Conservation (phyloP, 2,113 vertebrate genomes). For the Steatornis caripensis region DNA sequence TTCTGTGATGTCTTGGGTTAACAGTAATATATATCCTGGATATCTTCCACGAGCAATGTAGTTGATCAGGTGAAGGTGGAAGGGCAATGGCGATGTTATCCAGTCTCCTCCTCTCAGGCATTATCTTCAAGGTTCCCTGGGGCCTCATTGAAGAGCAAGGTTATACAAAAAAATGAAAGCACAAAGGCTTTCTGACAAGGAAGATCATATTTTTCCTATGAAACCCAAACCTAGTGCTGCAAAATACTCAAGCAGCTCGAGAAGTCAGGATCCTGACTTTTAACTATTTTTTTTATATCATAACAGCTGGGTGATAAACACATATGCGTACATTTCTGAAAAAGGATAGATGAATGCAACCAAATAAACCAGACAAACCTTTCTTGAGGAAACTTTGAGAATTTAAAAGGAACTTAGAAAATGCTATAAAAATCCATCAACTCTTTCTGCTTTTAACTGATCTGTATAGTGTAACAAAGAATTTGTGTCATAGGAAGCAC, state of each 20-base stretch:
- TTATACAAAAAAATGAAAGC: neutral
- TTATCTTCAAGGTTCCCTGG: neutral
- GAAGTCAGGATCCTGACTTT: neutral
- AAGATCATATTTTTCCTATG: neutral
- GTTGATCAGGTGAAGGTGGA: neutral
- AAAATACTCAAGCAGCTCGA: neutral
- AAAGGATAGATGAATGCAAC: neutral
- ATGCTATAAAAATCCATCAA: neutral
- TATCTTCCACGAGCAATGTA: neutral
- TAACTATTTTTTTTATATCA: neutral
- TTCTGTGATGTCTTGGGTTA: neutral
- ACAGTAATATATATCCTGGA: neutral
- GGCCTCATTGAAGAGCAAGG: neutral
- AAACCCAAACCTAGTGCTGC: neutral
- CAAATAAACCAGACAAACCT: neutral
- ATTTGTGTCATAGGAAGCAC: neutral
- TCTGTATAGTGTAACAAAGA: neutral
- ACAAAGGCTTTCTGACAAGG: neutral
- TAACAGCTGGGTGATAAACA: neutral
- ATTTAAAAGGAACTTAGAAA: neutral
- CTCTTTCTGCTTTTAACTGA: neutral
- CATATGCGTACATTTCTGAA: neutral
- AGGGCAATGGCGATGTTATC: neutral
- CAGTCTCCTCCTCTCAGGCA: neutral
- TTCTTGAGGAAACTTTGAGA: neutral